Conservation (phyloP, 1,140 invertebrate species). For the Euura lappo region DNA sequence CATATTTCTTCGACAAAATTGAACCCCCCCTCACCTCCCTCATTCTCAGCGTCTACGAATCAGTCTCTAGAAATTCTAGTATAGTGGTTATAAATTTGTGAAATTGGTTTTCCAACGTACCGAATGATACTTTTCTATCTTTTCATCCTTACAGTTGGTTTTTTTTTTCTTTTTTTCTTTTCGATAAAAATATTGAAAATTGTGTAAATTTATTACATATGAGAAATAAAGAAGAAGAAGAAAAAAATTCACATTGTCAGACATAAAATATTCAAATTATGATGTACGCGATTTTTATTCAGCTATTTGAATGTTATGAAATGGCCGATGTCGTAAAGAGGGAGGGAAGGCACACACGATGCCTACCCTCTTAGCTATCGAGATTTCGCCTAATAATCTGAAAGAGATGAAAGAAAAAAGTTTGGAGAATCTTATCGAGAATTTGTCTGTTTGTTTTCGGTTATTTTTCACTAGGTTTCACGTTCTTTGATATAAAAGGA, state of each 20-base stretch:
- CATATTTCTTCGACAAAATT: conserved; percentile 38
- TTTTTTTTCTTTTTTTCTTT: no score
- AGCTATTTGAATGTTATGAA: conserved; percentile 5
- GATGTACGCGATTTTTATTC: conserved; percentile 4
- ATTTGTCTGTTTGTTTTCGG: no score
- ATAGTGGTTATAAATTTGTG: no score
- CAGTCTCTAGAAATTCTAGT: neutral
- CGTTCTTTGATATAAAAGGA: no score
- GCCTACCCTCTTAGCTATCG: neutral
- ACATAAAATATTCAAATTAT: conserved; percentile 8
- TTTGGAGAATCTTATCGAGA: neutral
- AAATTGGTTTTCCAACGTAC: no score
- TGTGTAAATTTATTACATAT: no score
- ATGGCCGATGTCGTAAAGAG: neutral
- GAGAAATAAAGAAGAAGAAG: no score
- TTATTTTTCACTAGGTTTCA: no score
- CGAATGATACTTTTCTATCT: no score
- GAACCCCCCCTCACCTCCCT: conserved; percentile 18
- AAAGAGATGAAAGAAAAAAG: neutral
- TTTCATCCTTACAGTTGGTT: no score
- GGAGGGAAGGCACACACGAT: neutral
- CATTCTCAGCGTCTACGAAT: neutral
- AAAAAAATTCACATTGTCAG: neutral
- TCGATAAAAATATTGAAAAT: no score
- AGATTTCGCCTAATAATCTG: neutral